Evolutionary conservation across 2,113 vertebrate genomes (phyloP), one percentile per base, ranked within the genome.

Genomic region (Periophthalmodon schlosseri): DNA sequence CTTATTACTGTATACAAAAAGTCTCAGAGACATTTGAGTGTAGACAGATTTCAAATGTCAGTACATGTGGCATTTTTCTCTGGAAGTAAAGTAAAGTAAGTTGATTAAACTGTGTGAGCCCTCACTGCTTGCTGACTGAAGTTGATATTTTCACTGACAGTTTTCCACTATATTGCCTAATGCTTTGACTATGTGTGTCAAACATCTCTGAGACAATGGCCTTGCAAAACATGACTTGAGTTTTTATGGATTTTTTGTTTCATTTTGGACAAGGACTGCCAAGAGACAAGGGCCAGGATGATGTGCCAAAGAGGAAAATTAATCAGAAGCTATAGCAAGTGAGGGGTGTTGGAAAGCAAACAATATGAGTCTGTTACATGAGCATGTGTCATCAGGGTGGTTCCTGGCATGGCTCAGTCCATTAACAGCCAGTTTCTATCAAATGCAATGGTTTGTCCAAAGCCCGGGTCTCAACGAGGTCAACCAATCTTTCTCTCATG

Each of bases 401-500:
- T 89, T 84, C 77, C 81, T 83, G 85, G 88, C 88, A 78, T 79
- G 5, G 65, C 15, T 20, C 75, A 83, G 85, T 88, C 84, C 83
- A 90, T 90, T 86, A 89, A 81, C 86, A 82, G 89, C 79, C 77
- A 80, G 82, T 87, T 87, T 87, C 77, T 86, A 85, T 91, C 83
- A 86, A 81, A 73, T 82, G 73, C 21, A 69, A 89, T 77, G 84
- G 73, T 79, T 85, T 81, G 83, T 82, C 80, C 82, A 81, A 78
- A 87, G 86, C 74, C 74, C 79, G 81, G 70, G 87, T 90, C 80
- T 52, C 56, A 20, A 11, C 67, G 58, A 86, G 87, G 91, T 91
- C 86, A 90, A 87, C 61, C 80, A 86, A 88, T 92, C 85, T 90
- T 88, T 87, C 79, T 80, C 77, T 81, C 74, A 79, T 70, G 65